phyloP scores from a whole-genome alignment of 2,113 vertebrate genomes.

The Mastomys coucha region DNA sequence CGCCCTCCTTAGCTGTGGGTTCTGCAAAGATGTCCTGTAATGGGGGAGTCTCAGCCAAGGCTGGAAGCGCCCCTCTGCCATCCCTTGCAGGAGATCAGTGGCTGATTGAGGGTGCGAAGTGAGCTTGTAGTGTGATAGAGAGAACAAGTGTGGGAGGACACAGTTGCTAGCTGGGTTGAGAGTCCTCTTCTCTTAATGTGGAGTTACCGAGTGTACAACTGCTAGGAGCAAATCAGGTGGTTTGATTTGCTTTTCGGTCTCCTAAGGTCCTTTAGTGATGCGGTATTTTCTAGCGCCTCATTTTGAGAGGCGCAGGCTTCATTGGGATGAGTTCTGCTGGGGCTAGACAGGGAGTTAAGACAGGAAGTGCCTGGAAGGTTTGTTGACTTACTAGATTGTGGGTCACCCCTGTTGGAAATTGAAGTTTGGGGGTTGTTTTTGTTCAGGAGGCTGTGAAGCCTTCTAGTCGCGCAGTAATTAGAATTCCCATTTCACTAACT shows the following conservation, averaged over 20 bases:
- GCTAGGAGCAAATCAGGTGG: background rate
- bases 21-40: background rate
- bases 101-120: background rate
- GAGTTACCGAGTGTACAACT: background rate
- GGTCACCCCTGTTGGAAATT: background rate
- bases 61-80: background rate
- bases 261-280: background rate
- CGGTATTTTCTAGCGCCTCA: background rate
- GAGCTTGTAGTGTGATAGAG: background rate
- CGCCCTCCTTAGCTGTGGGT: background rate
- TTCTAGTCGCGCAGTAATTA: background rate
- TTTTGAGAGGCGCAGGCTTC: background rate
- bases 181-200: background rate
- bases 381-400: background rate
- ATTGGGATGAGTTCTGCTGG: background rate
- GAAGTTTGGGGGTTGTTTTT: slow-evolving; percentile 23
- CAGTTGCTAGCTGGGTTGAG: background rate
- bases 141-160: background rate
- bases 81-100: background rate
- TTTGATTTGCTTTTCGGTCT: background rate
- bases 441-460: background rate
- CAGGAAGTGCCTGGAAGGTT: background rate
- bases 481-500: background rate
- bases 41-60: background rate
- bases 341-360: background rate